Evolutionary conservation across 1,140 invertebrate genomes (phyloP).

Genomic region (Drosophila parvula): DNA sequence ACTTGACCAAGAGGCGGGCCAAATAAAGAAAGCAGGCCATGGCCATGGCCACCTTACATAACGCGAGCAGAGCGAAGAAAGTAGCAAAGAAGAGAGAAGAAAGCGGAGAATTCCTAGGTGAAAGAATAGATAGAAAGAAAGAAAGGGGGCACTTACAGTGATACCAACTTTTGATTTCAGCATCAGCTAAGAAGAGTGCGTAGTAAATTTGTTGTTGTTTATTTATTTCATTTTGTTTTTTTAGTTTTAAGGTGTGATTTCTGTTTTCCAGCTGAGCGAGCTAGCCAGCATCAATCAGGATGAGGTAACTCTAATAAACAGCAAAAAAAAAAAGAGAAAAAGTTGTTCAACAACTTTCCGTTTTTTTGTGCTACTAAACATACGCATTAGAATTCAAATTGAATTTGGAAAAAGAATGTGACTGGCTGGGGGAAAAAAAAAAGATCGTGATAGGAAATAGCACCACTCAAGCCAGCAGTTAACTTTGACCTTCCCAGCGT

Average conservation of each 20-base stretch:
- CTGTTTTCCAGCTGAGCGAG: conserved; percentile 3
- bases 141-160: conserved; percentile 28
- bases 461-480: conserved; percentile 17
- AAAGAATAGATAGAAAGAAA: neutral
- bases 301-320: conserved; percentile 28
- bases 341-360: conserved; percentile 56
- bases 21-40: conserved; percentile 74
- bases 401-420: conserved; percentile 22
- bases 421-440: neutral
- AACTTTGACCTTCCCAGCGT: conserved; percentile 62
- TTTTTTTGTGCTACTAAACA: conserved; percentile 37
- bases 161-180: conserved; percentile 74
- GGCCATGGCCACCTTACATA: conserved; percentile 61
- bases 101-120: neutral
- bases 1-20: conserved; percentile 52
- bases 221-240: neutral
- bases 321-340: conserved; percentile 25
- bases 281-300: conserved; percentile 6
- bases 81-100: conserved; percentile 54
- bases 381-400: conserved; percentile 24
- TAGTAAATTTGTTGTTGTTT: conserved; percentile 8
- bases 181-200: conserved; percentile 50
- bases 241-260: conserved; percentile 30
- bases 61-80: conserved; percentile 46
- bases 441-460: conserved; percentile 28